Evolutionary conservation across 1,140 invertebrate genomes (phyloP), one percentile per base, ranked within the genome.

Genomic region (Tachypleus tridentatus): DNA sequence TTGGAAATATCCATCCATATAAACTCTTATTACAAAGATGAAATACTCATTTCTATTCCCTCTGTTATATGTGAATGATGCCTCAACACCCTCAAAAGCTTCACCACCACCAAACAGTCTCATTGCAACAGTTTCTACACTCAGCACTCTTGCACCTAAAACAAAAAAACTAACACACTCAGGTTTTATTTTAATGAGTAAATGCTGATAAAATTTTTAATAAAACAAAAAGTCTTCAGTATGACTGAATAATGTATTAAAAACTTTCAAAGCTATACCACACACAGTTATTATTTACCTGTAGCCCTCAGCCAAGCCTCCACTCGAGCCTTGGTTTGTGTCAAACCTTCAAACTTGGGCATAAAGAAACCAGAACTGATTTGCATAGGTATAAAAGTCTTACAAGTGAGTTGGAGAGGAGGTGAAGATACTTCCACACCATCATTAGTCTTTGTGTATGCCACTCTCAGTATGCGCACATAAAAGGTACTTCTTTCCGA

Each of bases 401-500:
- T 69, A 10, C 65, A 70, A 5, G 62, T 60, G 49, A 70, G 65
- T 54, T 64, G 59, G 50, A 62, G 3, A 4, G 59, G 10, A 3
- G 57, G 47, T 3, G 61, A 47, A 4, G 7, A 5, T 3, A 7
- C n/a, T 8, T 54, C 53, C 29, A 64, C 5, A 10, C 62, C 56
- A 4, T 49, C 51, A 29, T 49, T 10, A 47, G 63, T 4, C 60
- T 72, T 65, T 3, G 63, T 58, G 52, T 67, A 73, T 4, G 65
- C 51, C 4, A 73, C 60, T 9, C 72, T 64, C 49, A 73, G 64
- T 61, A 73, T 73, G 56, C 72, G 57, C 6, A 73, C 63, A 51
- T 71, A 73, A 49, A 53, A 67, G 3, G 67, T 70, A 3, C 5
- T 7, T 58, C 65, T 49, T 47, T 58, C 64, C 4, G 70, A 69